Percentiles rank a stretch among this genome's conserved stretches.
Conservation (phyloP, 2,888 invertebrate species). For the Leptodirus hochenwartii region DNA sequence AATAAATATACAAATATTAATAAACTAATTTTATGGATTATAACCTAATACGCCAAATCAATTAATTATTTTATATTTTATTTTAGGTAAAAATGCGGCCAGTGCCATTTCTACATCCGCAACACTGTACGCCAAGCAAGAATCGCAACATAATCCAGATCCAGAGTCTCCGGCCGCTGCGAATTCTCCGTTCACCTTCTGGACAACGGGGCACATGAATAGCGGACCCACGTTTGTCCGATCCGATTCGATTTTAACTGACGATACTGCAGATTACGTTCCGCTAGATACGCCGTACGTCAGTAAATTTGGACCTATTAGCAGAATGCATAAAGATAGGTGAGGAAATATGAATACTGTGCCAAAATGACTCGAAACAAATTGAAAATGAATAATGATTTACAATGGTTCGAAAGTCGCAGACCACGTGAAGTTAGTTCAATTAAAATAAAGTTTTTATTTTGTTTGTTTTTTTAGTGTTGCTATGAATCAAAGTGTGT, state of each 20-base stretch:
- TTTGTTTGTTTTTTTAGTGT: too few relatives aligned
- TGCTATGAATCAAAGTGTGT: constrained; percentile 17
- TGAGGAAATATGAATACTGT: too few relatives aligned
- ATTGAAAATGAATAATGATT: neutral
- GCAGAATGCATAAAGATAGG: constrained; percentile 27
- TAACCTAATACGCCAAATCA: too few relatives aligned
- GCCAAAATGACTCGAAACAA: too few relatives aligned
- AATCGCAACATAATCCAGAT: constrained; percentile 19
- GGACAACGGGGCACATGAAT: constrained; percentile 20
- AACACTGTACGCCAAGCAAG: constrained; percentile 24
- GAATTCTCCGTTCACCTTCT: constrained; percentile 24
- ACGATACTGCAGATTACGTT: constrained; percentile 47
- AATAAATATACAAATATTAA: too few relatives aligned
- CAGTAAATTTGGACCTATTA: constrained; percentile 53
- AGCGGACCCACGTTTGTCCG: constrained; percentile 27
- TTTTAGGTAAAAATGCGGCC: constrained; percentile 28
- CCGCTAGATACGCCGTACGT: constrained; percentile 47
- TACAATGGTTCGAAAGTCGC: too few relatives aligned
- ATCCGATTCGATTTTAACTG: constrained; percentile 35
- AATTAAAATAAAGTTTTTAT: too few relatives aligned
- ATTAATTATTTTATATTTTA: too few relatives aligned
- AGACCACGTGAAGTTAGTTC: too few relatives aligned
- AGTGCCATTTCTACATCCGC: constrained; percentile 26
- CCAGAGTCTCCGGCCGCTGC: constrained; percentile 20
- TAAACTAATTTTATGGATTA: too few relatives aligned